Evolutionary conservation across 1,140 invertebrate genomes (phyloP).

Genomic region (Drosophila tani): DNA sequence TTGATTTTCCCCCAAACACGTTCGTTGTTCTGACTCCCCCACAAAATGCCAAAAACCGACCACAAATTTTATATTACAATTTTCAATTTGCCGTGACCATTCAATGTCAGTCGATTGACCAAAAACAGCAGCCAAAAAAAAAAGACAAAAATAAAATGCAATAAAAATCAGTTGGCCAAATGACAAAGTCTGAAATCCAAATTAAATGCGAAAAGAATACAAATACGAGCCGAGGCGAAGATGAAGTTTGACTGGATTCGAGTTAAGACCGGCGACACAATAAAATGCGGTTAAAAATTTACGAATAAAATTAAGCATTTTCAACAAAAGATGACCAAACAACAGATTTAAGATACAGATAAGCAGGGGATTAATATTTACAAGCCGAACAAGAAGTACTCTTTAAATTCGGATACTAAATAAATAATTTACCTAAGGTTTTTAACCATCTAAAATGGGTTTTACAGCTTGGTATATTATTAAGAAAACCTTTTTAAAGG

Average conservation of each 20-base stretch:
- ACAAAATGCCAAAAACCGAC: constrained; percentile 1
- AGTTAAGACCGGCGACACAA: constrained; percentile 64
- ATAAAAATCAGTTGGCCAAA: constrained; percentile 67
- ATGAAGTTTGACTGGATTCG: constrained; percentile 55
- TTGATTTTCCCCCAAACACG: constrained; percentile 59
- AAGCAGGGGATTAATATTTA: not conserved
- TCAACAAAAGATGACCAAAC: constrained; percentile 18
- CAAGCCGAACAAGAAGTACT: not conserved
- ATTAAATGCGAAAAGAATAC: constrained; percentile 71
- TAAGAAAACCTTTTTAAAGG: not conserved
- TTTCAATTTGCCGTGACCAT: constrained; percentile 56
- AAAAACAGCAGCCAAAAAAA: constrained; percentile 60
- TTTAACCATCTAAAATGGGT: not conserved
- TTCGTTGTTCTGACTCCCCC: constrained; percentile 28
- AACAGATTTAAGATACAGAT: constrained; percentile 17
- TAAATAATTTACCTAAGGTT: not conserved
- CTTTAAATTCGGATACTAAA: not conserved
- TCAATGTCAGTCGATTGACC: constrained; percentile 61
- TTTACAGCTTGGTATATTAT: too few species aligned
- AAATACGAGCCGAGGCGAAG: constrained; percentile 29
- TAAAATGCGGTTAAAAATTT: constrained; percentile 64
- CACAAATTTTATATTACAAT: constrained; percentile 65
- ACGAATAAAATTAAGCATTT: constrained; percentile 65
- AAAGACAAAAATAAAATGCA: constrained; percentile 24
- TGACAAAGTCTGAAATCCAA: constrained; percentile 51